Evolutionary conservation across 64 coral and sea anemone genomes (phyloP).

Genomic region (Dendronephthya gigantea): DNA sequence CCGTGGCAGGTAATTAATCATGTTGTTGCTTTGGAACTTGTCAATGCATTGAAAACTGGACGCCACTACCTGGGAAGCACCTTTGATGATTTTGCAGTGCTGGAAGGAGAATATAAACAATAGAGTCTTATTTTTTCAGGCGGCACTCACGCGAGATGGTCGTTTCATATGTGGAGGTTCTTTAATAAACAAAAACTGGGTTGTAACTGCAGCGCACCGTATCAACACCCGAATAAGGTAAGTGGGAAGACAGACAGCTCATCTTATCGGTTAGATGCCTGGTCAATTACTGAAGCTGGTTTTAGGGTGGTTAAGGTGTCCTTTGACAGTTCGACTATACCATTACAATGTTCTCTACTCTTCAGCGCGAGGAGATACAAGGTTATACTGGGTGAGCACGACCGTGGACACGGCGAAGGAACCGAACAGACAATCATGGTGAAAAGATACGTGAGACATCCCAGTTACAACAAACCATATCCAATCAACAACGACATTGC

Average conservation of each 20-base stretch:
- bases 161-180: background rate
- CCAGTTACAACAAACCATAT: slow-evolving; percentile 19
- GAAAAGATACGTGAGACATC: slow-evolving; percentile 17
- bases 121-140: background rate
- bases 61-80: too few species aligned
- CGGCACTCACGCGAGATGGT: background rate
- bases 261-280: too few species aligned
- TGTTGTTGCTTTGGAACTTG: too few species aligned
- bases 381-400: slow-evolving; percentile 27
- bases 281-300: too few species aligned
- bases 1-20: background rate
- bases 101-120: too few species aligned
- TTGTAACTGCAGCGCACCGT: background rate
- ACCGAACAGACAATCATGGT: slow-evolving; percentile 21
- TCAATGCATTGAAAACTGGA: too few species aligned
- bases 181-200: background rate
- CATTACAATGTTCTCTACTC: background rate
- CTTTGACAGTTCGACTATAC: background rate
- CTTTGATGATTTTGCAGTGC: too few species aligned
- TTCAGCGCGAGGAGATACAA: background rate
- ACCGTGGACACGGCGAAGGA: slow-evolving; percentile 7
- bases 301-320: too few species aligned
- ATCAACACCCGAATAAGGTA: background rate
- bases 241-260: too few species aligned
- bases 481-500: slow-evolving; percentile 37